These are phyloP conservation scores for Dasyurus viverrinus DNA, from an alignment of 2,113 vertebrate genomes.

Conservation along the genomic window DNA sequence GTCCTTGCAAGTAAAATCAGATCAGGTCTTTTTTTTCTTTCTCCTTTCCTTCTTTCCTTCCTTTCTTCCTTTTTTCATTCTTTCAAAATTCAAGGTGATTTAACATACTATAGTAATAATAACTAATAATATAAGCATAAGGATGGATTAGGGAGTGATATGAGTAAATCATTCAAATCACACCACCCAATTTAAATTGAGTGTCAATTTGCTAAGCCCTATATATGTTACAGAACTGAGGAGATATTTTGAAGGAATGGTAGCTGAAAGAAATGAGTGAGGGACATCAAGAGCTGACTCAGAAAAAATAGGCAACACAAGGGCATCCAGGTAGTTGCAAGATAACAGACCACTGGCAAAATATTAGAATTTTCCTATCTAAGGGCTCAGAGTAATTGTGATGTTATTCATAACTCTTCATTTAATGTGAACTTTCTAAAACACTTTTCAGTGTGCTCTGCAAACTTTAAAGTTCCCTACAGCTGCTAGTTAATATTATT, in stretches of 20 bases:
- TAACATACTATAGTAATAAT: neutral
- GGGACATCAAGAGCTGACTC: neutral
- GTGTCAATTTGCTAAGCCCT: neutral
- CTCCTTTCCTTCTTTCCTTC: neutral
- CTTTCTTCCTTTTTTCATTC: neutral
- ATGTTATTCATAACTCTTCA: neutral
- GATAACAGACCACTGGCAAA: neutral
- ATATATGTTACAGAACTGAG: neutral
- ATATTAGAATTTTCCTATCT: neutral
- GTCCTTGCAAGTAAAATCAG: neutral
- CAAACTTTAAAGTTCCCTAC: neutral
- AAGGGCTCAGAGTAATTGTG: neutral
- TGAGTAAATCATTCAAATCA: neutral
- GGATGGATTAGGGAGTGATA: neutral
- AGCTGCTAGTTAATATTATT: neutral
- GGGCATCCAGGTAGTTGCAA: neutral
- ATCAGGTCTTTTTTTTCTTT: neutral
- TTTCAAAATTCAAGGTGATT: neutral
- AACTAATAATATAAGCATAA: neutral
- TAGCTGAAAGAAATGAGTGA: neutral
- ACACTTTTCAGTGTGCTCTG: neutral
- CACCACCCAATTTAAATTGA: neutral
- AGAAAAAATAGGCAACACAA: neutral
- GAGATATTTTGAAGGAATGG: neutral
- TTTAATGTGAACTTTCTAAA: neutral